phyloP scores from a whole-genome alignment of 2,113 vertebrate genomes.

The Tragulus kanchil region DNA sequence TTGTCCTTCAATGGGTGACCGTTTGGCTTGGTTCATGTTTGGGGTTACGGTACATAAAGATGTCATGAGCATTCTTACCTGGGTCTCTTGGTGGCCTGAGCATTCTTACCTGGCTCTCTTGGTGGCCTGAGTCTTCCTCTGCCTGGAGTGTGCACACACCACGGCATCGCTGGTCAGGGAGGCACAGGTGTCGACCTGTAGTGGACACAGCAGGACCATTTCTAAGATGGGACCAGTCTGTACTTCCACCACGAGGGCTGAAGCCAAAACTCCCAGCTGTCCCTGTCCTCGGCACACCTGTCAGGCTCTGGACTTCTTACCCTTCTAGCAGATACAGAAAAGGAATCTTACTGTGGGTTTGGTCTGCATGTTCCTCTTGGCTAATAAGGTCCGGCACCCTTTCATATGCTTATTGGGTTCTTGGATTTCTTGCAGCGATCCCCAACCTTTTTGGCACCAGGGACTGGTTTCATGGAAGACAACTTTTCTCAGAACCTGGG shows the following conservation, averaged over 20 bases:
- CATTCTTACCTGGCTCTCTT: background rate
- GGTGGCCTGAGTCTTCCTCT: background rate
- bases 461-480: background rate
- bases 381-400: background rate
- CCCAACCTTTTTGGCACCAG: background rate
- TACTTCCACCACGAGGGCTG: background rate
- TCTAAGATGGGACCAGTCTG: background rate
- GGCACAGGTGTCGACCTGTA: background rate
- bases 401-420: background rate
- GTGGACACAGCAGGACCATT: background rate
- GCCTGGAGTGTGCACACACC: background rate
- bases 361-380: background rate
- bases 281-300: background rate
- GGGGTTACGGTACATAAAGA: too few species aligned
- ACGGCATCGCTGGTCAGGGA: background rate
- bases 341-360: background rate
- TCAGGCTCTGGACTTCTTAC: background rate
- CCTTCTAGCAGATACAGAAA: background rate
- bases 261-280: background rate
- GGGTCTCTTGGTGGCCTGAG: background rate
- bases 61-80: background rate
- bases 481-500: fast-evolving
- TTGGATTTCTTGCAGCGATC: background rate
- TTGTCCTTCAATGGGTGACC: background rate
- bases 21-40: background rate